A percentile compares a stretch with the other conserved stretches of the same genome.
Conservation (phyloP, 2,888 invertebrate genomes). For the Dromius quadrimaculatus region DNA sequence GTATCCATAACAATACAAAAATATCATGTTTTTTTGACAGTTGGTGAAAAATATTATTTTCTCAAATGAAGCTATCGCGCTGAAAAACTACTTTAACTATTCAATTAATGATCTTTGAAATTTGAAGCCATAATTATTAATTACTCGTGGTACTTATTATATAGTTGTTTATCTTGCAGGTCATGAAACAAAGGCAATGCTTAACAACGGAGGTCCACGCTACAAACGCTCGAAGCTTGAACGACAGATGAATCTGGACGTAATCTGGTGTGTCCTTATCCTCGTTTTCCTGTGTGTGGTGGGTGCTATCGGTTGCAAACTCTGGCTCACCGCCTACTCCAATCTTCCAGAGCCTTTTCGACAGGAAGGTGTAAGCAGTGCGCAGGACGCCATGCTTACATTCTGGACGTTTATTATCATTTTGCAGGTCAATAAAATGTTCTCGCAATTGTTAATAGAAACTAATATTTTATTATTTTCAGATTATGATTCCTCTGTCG, state of each 20-base stretch:
- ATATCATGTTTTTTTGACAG: no score
- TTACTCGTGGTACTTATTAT: no score
- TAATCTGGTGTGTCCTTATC: conserved; percentile 96
- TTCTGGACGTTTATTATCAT: conserved; percentile 98
- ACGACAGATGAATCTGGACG: conserved; percentile 94
- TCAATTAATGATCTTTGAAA: background rate
- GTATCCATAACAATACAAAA: no score
- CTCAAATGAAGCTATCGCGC: background rate
- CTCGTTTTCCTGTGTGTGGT: conserved; percentile 89
- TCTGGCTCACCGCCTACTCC: conserved; percentile 80
- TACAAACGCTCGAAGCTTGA: conserved; percentile 94
- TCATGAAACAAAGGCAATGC: conserved; percentile 97
- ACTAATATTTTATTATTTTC: conserved; percentile 56
- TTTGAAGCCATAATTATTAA: no score
- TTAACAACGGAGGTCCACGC: conserved; percentile 95
- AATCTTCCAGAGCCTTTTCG: conserved; percentile 74
- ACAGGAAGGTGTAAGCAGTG: conserved; percentile 64
- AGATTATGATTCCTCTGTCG: conserved; percentile 97
- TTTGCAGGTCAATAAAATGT: conserved; percentile 75
- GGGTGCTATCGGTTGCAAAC: conserved; percentile 90
- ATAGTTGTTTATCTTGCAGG: conserved; percentile 68
- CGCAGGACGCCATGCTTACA: conserved; percentile 79
- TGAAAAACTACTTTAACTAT: no score
- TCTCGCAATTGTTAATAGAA: background rate
- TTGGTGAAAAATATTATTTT: no score